Evolutionary conservation across 2,797 vertebrate genomes (phyloP), one percentile per base, ranked within the genome.

Genomic region (Molossus alvarezi): DNA sequence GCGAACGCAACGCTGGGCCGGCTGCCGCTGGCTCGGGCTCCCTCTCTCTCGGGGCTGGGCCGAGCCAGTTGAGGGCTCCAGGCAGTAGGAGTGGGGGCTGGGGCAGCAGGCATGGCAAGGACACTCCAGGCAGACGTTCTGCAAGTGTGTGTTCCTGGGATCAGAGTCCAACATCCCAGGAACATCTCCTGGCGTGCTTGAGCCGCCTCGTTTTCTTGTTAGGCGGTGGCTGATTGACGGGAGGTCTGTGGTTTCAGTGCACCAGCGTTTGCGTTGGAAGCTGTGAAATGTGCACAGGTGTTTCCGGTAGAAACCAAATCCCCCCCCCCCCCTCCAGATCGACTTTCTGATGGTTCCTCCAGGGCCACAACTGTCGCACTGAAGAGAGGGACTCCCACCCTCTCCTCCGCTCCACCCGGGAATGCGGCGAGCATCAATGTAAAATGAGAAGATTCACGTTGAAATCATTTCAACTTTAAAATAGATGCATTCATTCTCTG

Each of bases 301-400:
- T 85, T 75, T 82, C 77, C 23, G 75, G 71, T 1, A 1, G 4
- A 75, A 75, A 45, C 72, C 11, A 2, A 37, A 13, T 11, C 12
- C 12, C 12, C 12, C 80, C 20, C 45, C 29, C 2, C 67, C 23
- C 4, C 11, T 71, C 45, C 21, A 2, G 29, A 53, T 45, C 5
- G 53, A 13, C 11, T 29, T 84, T 3, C 33, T 20, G 11, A 8
- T 65, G 8, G 1, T 15, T n/a, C 29, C 53, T 11, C 1, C 2
- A 4, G 11, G 0, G 12, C 13, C 4, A 4, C 8, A 6, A n/a
- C 5, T 0, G 14, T 1, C 1, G 11, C 14, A 25, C 58, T 8
- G 60, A 20, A 62, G 12, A 21, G 33, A 55, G 21, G 4, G 53
- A 29, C 9, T 20, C 17, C 51, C 1, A 20, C 9, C 27, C 37